A percentile compares a stretch with the other conserved stretches of the same genome.
Evolutionary conservation across 37 sponge, comb jelly and placozoan genomes (phyloP).

Genomic region (Chondrilla cf. caribensis): DNA sequence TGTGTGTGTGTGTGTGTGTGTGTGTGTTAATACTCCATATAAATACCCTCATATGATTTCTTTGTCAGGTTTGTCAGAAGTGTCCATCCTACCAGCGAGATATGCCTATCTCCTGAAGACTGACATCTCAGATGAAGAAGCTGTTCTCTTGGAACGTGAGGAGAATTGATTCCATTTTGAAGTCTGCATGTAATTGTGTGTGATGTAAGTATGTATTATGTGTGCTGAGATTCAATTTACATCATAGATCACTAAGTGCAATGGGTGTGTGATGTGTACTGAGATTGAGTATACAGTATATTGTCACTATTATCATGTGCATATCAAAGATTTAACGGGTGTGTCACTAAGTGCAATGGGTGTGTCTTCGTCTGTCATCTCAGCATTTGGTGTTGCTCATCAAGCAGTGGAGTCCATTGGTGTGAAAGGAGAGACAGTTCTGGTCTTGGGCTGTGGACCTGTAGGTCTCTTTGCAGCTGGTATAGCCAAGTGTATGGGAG

Average conservation of each 20-base stretch:
- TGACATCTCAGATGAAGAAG: constrained; percentile 58
- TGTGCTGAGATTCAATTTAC: no score
- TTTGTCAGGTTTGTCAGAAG: constrained; percentile 72
- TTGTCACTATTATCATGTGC: no score
- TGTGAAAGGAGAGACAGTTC: constrained; percentile 66
- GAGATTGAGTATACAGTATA: no score
- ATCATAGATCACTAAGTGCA: no score
- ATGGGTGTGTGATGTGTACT: no score
- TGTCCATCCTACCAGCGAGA: constrained; percentile 72
- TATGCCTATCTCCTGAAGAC: constrained; percentile 83
- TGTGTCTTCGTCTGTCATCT: background rate
- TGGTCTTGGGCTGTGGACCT: constrained; percentile 90
- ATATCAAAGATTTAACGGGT: no score
- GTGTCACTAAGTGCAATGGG: background rate
- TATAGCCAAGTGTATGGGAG: constrained; percentile 77
- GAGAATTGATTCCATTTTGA: no score
- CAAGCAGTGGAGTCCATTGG: constrained; percentile 81
- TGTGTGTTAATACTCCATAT: background rate
- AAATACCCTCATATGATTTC: background rate
- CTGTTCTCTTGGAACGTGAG: constrained; percentile 87
- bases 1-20: no score
- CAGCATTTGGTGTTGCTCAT: constrained; percentile 92
- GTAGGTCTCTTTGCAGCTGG: constrained; percentile 78
- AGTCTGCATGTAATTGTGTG: background rate
- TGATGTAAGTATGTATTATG: constrained; percentile 16